Percentiles rank a stretch among this genome's conserved stretches.
These are phyloP conservation scores for Lophius americanus DNA, from an alignment of 2,797 vertebrate genomes.

Conservation along the genomic window DNA sequence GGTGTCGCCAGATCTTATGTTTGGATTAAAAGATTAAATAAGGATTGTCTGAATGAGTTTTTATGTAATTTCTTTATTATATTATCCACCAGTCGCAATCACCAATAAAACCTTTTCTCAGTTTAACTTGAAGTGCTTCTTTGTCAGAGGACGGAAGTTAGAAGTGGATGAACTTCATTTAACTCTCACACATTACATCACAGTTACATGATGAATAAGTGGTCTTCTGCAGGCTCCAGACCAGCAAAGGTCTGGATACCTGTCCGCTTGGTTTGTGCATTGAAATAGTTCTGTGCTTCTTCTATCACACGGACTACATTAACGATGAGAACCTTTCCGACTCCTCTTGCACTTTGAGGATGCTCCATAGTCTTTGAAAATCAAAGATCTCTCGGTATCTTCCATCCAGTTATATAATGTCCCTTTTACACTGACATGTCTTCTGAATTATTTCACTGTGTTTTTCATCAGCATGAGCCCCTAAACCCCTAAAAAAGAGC, in stretches of 20 bases:
- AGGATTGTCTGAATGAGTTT: constrained; percentile 2
- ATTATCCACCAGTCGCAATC: too few relatives aligned
- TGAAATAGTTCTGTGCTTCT: not conserved
- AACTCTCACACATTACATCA: constrained; percentile 12
- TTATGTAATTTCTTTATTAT: constrained; percentile 12
- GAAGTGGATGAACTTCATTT: not conserved
- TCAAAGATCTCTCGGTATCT: not conserved
- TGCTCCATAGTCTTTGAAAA: not conserved
- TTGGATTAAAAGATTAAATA: not conserved
- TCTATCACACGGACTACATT: not conserved
- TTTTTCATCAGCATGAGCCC: constrained; percentile 19
- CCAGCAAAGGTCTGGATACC: not conserved
- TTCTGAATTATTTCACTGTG: constrained; percentile 17
- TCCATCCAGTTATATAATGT: constrained; percentile 8
- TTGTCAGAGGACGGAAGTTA: not conserved
- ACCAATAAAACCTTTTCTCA: too few relatives aligned
- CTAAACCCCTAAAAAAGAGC: not conserved
- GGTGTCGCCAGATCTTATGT: not conserved
- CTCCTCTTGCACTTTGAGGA: not conserved
- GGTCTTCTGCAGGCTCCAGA: not conserved
- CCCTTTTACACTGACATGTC: constrained; percentile 2
- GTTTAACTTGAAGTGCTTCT: not conserved
- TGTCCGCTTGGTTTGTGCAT: not conserved
- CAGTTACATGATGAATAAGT: constrained; percentile 8
- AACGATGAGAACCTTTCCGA: not conserved